phyloP scores from a whole-genome alignment of 2,797 vertebrate species.

The Danio aesculapii region DNA sequence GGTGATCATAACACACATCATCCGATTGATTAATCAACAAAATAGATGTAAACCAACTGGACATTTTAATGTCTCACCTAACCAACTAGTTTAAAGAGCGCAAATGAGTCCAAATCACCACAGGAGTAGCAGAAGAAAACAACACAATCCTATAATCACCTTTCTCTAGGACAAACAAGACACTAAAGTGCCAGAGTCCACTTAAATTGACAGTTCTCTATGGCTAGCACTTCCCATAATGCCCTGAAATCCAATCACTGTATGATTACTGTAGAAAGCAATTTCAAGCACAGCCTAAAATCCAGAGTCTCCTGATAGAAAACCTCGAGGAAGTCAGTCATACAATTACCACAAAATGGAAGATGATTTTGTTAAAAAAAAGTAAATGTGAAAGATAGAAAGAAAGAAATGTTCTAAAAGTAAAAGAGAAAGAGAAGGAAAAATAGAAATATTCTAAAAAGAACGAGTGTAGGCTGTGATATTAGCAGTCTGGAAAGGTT shows the following conservation, averaged over 20 bases:
- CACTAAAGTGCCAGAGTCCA: conserved; percentile 38
- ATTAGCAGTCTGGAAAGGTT: conserved; percentile 13
- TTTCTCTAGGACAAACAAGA: conserved; percentile 44
- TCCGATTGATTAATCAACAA: background rate
- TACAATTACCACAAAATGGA: background rate
- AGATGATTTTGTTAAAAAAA: conserved; percentile 4
- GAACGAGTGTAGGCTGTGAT: background rate
- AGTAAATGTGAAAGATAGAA: background rate
- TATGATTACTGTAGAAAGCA: conserved; percentile 33
- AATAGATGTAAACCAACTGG: background rate
- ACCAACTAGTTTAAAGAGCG: background rate
- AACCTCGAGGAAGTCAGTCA: background rate
- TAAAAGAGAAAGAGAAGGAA: background rate
- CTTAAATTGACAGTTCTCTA: conserved; percentile 29
- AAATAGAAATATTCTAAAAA: background rate
- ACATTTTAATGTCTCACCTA: background rate
- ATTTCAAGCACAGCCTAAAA: conserved; percentile 9
- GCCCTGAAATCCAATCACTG: conserved; percentile 40
- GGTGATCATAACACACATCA: too few relatives aligned
- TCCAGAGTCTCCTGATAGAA: background rate
- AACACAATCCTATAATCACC: conserved; percentile 32
- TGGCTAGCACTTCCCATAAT: conserved; percentile 26
- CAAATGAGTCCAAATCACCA: conserved; percentile 35
- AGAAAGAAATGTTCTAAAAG: background rate
- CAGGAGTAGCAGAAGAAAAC: conserved; percentile 9